Conservation (phyloP, 2,797 vertebrate species). For the Acanthiza pusilla region DNA sequence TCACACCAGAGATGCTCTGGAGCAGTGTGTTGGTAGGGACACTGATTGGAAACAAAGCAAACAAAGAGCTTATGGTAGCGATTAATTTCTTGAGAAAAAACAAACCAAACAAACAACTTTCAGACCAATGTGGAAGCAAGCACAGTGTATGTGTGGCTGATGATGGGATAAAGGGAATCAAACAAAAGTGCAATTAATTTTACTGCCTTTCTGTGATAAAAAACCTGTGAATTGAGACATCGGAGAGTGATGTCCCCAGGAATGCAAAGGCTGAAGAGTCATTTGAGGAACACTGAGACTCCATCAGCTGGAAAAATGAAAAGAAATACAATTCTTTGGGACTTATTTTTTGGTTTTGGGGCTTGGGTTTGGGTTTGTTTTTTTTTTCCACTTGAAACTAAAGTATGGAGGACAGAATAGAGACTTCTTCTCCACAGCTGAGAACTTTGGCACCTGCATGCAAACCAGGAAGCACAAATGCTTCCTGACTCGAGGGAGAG, state of each 20-base stretch:
- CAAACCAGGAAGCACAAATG: rapidly evolving
- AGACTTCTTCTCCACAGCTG: neutral
- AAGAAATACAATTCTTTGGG: neutral
- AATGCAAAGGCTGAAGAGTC: neutral
- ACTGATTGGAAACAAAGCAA: neutral
- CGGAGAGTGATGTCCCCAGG: neutral
- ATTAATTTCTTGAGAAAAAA: neutral
- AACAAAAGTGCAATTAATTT: neutral
- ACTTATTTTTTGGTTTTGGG: neutral
- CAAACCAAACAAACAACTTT: neutral
- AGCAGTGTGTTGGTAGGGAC: neutral
- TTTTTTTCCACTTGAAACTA: neutral
- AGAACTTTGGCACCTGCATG: neutral
- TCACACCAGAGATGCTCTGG: neutral
- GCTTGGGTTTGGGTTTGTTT: neutral
- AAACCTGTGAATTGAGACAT: neutral
- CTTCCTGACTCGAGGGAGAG: neutral
- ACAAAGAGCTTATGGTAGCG: neutral
- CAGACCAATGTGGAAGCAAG: neutral
- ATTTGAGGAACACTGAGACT: neutral
- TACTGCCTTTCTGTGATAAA: neutral
- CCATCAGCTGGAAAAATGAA: neutral
- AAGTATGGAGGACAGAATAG: neutral
- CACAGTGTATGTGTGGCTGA: neutral
- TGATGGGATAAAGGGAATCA: neutral